A percentile compares a stretch with the other conserved stretches of the same genome.
Evolutionary conservation across 2,797 vertebrate species (phyloP).

Genomic region (Arctocebus calabarensis): DNA sequence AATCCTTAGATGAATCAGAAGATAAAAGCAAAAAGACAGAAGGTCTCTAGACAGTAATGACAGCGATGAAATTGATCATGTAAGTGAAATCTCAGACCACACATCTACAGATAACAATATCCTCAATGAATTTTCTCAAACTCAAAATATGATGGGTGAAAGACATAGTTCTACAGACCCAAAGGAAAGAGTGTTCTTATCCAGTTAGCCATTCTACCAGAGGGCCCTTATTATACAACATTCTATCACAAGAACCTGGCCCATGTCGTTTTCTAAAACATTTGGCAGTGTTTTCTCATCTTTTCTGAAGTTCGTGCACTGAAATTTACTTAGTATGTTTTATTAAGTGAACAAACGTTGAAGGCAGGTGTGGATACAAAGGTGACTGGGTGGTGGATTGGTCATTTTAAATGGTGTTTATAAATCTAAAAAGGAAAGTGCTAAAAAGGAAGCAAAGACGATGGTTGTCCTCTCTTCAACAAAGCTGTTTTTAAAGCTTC

Average conservation of each 20-base stretch:
- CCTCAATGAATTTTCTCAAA: background rate
- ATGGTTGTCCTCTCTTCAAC: background rate
- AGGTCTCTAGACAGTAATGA: background rate
- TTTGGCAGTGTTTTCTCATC: background rate
- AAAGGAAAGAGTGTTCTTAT: background rate
- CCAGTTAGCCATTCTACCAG: background rate
- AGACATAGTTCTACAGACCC: background rate
- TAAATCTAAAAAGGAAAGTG: constrained; percentile 10
- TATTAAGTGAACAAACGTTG: background rate
- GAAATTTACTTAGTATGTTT: background rate
- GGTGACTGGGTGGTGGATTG: background rate
- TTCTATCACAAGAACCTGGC: background rate
- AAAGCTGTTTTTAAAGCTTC: background rate
- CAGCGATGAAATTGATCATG: background rate
- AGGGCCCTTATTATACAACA: background rate
- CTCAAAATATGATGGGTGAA: background rate
- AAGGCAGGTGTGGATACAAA: background rate
- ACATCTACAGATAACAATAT: background rate
- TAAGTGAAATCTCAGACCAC: background rate
- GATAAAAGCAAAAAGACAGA: background rate
- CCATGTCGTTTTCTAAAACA: background rate
- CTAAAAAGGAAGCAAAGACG: background rate
- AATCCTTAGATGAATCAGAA: background rate
- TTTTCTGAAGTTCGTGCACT: background rate
- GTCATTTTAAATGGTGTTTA: background rate